Evolutionary conservation across 2,797 vertebrate genomes (phyloP).

Genomic region (Centroberyx gerrardi): DNA sequence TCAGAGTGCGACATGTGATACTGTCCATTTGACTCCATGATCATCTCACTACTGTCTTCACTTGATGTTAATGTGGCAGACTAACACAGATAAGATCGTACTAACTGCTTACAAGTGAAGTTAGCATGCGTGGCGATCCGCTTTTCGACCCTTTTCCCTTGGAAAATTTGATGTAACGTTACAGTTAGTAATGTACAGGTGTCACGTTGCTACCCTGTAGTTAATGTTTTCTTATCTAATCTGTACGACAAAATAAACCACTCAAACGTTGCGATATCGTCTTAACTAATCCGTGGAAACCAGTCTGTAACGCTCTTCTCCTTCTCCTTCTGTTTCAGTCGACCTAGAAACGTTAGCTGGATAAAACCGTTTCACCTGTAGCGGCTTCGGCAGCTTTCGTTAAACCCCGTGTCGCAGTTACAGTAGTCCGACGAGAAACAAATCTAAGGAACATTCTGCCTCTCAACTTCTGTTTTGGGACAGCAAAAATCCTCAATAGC

Average conservation of each 20-base stretch:
- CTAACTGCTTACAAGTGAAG: no score
- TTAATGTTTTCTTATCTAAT: not conserved
- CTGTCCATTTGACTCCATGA: not conserved
- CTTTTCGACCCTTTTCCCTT: not conserved
- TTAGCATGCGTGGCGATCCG: not conserved
- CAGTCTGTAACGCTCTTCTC: constrained; percentile 8
- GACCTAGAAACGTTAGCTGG: not conserved
- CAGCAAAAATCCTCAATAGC: no score
- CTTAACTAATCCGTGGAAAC: no score
- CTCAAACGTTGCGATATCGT: no score
- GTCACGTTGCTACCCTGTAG: no score
- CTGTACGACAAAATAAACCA: not conserved
- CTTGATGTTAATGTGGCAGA: not conserved
- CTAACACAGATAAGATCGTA: not conserved
- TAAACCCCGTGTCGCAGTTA: constrained; percentile 41
- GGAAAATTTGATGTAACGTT: not conserved
- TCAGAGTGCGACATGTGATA: not conserved
- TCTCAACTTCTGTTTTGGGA: not conserved
- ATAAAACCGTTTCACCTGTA: constrained; percentile 46
- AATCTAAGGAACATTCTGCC: not conserved
- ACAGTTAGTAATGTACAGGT: not conserved
- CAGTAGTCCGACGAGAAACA: constrained; percentile 71
- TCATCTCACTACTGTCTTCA: not conserved
- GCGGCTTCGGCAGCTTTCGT: constrained; percentile 10
- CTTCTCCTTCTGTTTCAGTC: not conserved